These are phyloP conservation scores for Spicauda simplicius DNA, from an alignment of 2,888 invertebrate species.

Conservation along the genomic window DNA sequence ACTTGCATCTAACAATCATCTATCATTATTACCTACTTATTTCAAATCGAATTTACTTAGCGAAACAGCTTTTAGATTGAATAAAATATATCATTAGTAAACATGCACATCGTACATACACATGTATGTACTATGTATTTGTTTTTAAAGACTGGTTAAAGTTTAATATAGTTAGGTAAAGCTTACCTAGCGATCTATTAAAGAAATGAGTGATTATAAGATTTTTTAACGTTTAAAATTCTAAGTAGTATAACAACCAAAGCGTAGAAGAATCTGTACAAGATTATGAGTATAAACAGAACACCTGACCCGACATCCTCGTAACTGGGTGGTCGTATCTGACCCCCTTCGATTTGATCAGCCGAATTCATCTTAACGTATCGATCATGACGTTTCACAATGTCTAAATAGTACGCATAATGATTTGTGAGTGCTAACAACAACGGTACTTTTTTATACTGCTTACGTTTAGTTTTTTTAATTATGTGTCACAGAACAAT, in stretches of 20 bases:
- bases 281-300: not conserved
- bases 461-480: conserved; percentile 22
- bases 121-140: too few relatives aligned
- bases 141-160: too few relatives aligned
- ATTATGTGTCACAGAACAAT: conserved; percentile 33
- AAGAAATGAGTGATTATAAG: too few relatives aligned
- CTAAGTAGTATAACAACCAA: not conserved
- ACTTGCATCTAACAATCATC: not conserved
- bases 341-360: conserved; percentile 39
- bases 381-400: conserved; percentile 43
- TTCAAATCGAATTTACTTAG: too few relatives aligned
- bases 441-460: conserved; percentile 59
- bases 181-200: too few relatives aligned
- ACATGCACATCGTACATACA: too few relatives aligned
- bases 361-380: conserved; percentile 40
- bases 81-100: too few relatives aligned
- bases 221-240: too few relatives aligned
- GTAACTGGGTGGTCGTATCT: conserved; percentile 14
- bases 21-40: not conserved
- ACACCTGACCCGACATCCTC: conserved; percentile 16
- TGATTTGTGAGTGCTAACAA: conserved; percentile 48
- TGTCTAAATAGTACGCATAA: conserved; percentile 48
- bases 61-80: too few relatives aligned
- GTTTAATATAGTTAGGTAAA: too few relatives aligned
- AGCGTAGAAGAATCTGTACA: not conserved